Evolutionary conservation across 2,113 vertebrate genomes (phyloP).

Genomic region (Forbesichthys papilliferus): DNA sequence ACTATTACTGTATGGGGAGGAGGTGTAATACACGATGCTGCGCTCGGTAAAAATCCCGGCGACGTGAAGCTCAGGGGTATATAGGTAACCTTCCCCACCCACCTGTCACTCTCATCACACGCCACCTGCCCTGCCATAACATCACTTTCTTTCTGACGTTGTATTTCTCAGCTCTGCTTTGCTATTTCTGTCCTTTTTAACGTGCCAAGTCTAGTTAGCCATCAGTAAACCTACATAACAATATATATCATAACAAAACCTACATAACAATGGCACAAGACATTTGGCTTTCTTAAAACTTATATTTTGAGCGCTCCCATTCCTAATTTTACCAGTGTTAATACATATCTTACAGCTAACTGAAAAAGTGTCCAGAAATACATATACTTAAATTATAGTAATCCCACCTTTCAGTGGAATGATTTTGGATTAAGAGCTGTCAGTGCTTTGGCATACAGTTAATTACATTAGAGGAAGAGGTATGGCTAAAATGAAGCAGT

Average conservation of each 20-base stretch:
- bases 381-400: constrained; percentile 38
- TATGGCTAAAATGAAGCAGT: constrained; percentile 12
- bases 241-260: constrained; percentile 5
- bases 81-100: constrained; percentile 66
- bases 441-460: constrained; percentile 39
- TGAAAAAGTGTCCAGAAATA: constrained; percentile 25
- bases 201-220: constrained; percentile 37
- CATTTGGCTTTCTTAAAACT: constrained; percentile 9
- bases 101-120: constrained; percentile 37
- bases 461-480: constrained; percentile 38
- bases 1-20: constrained; percentile 53
- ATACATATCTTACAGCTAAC: constrained; percentile 9
- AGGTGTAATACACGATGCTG: constrained; percentile 55
- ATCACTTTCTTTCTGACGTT: constrained; percentile 34
- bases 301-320: constrained; percentile 23
- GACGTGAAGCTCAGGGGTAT: constrained; percentile 67
- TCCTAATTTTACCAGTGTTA: constrained; percentile 16
- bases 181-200: constrained; percentile 30
- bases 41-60: constrained; percentile 58
- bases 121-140: constrained; percentile 26
- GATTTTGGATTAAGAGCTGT: constrained; percentile 47
- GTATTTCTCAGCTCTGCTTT: constrained; percentile 23
- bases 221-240: neutral
- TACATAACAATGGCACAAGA: constrained; percentile 1
- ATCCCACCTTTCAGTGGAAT: constrained; percentile 34